Percentiles rank a stretch among this genome's conserved stretches.
Conservation (phyloP, 2,113 vertebrate genomes). For the Tamias sibiricus region DNA sequence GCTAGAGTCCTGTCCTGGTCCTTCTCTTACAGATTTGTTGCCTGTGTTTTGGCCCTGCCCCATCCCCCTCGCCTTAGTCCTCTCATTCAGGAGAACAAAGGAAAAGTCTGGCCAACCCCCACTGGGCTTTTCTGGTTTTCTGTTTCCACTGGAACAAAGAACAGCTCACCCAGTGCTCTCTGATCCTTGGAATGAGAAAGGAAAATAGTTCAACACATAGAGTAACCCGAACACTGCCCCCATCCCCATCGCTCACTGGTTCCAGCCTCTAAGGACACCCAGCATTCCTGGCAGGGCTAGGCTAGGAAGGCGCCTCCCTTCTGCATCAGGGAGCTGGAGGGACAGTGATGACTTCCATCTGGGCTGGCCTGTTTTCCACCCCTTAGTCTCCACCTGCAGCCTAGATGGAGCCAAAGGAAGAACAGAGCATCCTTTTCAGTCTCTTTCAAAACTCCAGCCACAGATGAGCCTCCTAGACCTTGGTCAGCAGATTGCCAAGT, state of each 20-base stretch:
- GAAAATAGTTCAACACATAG: constrained; percentile 71
- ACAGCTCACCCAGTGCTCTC: constrained; percentile 59
- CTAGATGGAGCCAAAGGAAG: constrained; percentile 45
- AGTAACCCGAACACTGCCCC: background rate
- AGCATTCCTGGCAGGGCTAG: constrained; percentile 63
- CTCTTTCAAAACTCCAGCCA: background rate
- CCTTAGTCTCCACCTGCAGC: constrained; percentile 69
- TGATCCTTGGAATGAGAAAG: constrained; percentile 70
- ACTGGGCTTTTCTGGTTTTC: constrained; percentile 69
- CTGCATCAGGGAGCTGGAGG: constrained; percentile 25
- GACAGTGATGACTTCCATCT: constrained; percentile 73
- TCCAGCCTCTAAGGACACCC: constrained; percentile 49
- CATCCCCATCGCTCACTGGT: background rate
- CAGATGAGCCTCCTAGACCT: background rate
- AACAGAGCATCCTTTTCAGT: background rate
- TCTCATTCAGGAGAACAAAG: constrained; percentile 60
- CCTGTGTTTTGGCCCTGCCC: background rate
- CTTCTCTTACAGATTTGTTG: constrained; percentile 1
- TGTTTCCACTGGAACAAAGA: constrained; percentile 76
- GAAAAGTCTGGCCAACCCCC: constrained; percentile 55
- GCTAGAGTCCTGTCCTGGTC: background rate
- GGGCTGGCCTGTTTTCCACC: constrained; percentile 54
- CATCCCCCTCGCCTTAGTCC: background rate
- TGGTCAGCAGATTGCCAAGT: constrained; percentile 29
- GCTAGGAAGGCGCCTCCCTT: constrained; percentile 43